Base-by-base conservation (phyloP, 2,113 vertebrate species). In the Ptyas mucosa region DNA sequence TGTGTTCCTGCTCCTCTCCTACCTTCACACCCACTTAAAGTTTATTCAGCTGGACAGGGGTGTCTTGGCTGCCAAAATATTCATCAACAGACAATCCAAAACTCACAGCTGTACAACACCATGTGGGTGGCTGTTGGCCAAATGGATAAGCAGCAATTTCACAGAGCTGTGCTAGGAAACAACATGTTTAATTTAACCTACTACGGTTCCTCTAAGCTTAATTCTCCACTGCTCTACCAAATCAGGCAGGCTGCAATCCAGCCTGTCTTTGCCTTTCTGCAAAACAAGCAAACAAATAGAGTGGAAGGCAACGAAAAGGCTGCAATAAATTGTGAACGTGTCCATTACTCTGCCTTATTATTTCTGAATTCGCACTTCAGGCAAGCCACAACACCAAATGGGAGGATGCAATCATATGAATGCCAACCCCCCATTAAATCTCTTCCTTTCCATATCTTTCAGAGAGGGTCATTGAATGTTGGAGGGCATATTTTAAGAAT, bases 131-230 rank as follows among this genome's bases (percentile, higher is more conserved):
- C 58, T 57, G 92, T 91, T 94, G 55, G 55, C 12, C 8, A 94
- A 90, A 90, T 43, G 23, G 52, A 58, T 49, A 10, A 51, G 64
- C 64, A 18, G 89, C 4, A 49, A 75, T 54, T 9, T 94, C 3
- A 91, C 89, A 95, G 93, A 92, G 58, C 26, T 90, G 18, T 1
- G 75, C 39, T 34, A 52, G 90, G 93, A 93, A 95, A 12, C 3
- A 57, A 88, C 23, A 23, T 89, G 64, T 94, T 93, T 93, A 89
- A 91, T 85, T 34, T 89, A 92, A 92, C 1, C 0, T 43, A 85
- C 75, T 1, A 18, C 8, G 26, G 0, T 89, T 61, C 88, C 10
- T 90, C 14, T 39, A 24, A 93, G 29, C 15, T 1, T 92, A 93
- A 92, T 90, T 1, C 0, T 92, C 26, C 21, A 89, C 90, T 90